phyloP scores from a whole-genome alignment of 2,888 invertebrate genomes.

The Eristalinus sepulchralis region DNA sequence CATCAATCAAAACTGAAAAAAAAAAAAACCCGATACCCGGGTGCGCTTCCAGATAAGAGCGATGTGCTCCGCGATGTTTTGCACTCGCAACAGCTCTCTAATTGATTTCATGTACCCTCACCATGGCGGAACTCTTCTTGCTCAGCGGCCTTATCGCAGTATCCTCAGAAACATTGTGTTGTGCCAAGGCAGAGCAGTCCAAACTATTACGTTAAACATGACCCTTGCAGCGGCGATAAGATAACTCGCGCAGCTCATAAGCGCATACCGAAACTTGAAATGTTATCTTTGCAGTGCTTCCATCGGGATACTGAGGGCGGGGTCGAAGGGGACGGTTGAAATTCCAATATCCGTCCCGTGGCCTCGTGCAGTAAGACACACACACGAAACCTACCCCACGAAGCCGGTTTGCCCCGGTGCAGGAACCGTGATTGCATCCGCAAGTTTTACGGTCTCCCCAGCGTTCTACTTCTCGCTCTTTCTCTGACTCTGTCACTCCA shows the following conservation, averaged over 20 bases:
- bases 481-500: background rate
- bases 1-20: constrained; percentile 12
- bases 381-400: constrained; percentile 64
- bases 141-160: background rate
- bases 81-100: background rate
- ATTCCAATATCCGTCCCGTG: constrained; percentile 27
- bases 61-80: background rate
- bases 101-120: constrained; percentile 15
- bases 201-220: constrained; percentile 39
- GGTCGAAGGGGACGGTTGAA: background rate
- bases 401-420: constrained; percentile 49
- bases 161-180: constrained; percentile 30
- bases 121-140: background rate
- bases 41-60: background rate
- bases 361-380: constrained; percentile 28
- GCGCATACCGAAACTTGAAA: background rate
- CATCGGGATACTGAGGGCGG: background rate
- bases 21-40: background rate
- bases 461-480: background rate
- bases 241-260: constrained; percentile 11
- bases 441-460: constrained; percentile 39
- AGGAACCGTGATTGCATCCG: constrained; percentile 63
- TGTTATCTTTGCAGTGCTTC: constrained; percentile 20
- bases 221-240: constrained; percentile 32
- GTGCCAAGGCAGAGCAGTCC: constrained; percentile 44